Conservation (phyloP, 2,888 invertebrate species). For the Tholera decimalis region DNA sequence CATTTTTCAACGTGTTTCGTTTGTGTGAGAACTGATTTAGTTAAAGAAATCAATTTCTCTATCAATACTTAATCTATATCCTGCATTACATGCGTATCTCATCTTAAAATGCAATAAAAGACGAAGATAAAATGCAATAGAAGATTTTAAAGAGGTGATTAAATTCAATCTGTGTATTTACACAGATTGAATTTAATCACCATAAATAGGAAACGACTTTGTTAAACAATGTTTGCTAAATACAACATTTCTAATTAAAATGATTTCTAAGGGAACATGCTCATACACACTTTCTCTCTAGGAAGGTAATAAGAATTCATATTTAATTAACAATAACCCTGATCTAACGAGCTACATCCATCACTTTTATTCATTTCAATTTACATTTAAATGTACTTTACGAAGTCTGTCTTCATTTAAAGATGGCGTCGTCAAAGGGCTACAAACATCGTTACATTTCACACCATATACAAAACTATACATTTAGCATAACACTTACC, state of each 20-base stretch:
- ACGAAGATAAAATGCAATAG: no score
- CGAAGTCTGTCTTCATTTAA: conserved; percentile 37
- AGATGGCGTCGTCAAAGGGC: conserved; percentile 29
- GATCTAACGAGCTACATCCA: conserved; percentile 19
- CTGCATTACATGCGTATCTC: not conserved
- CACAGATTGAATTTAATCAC: not conserved
- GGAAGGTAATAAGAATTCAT: not conserved
- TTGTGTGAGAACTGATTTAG: not conserved
- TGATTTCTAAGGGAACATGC: not conserved
- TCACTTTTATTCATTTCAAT: conserved; percentile 41
- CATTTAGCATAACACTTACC: conserved; percentile 30
- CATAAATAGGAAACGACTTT: not conserved
- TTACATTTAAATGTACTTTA: conserved; percentile 52
- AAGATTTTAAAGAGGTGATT: no score
- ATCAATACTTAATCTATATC: not conserved
- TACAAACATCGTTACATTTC: conserved; percentile 35
- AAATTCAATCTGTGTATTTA: no score
- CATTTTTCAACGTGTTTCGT: conserved; percentile 23
- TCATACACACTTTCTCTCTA: not conserved
- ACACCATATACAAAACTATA: conserved; percentile 42
- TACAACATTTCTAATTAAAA: not conserved
- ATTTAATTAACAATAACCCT: conserved; percentile 25
- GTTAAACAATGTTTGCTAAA: not conserved
- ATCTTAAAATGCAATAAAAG: not conserved
- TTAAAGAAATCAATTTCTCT: not conserved